Evolutionary conservation across 1,140 invertebrate species (phyloP).

Genomic region (Brevipalpus yothersi): DNA sequence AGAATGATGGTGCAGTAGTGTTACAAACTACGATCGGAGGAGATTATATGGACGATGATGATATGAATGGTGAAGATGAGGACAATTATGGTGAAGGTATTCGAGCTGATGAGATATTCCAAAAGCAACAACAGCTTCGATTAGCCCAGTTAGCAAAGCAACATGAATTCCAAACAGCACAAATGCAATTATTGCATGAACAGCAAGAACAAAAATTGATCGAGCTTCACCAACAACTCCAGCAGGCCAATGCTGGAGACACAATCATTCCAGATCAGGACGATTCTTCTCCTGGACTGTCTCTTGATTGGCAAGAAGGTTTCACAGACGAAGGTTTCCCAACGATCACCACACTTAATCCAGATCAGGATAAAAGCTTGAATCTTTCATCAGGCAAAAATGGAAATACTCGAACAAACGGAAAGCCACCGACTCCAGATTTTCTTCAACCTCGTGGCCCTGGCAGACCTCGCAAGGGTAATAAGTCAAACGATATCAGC

Average conservation of each 20-base stretch:
- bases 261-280: background rate
- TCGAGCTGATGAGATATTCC: background rate
- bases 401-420: background rate
- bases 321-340: background rate
- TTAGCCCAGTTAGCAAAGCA: background rate
- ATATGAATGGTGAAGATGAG: background rate
- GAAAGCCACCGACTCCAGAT: background rate
- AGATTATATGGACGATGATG: background rate
- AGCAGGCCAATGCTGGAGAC: background rate
- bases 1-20: background rate
- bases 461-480: conserved; percentile 3
- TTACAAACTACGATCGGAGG: background rate
- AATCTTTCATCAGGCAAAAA: background rate
- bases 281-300: background rate
- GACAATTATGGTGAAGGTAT: background rate
- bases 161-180: background rate
- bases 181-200: background rate
- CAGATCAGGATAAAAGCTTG: background rate
- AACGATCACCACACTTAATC: background rate
- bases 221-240: background rate
- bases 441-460: conserved; percentile 1
- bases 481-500: conserved; percentile 1
- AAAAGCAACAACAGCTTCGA: background rate
- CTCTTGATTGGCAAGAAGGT: background rate
- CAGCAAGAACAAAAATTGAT: background rate